Percentiles rank a stretch among this genome's conserved stretches.
Evolutionary conservation across 1,140 invertebrate species (phyloP).

Genomic region (Drosophila baimaii): DNA sequence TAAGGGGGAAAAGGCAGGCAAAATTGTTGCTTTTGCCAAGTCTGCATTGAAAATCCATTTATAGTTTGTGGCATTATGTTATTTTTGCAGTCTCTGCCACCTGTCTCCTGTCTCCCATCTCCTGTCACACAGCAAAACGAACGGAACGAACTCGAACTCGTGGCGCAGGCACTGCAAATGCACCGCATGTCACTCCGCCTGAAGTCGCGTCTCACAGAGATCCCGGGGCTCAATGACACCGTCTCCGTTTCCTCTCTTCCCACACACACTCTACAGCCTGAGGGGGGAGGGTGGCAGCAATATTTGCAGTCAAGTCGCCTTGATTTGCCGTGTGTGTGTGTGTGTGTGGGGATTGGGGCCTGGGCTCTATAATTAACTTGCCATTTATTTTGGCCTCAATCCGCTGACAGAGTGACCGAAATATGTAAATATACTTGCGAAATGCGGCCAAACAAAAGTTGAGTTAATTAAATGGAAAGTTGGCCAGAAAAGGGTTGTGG

Average conservation of each 20-base stretch:
- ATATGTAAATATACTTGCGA: slow-evolving; percentile 1
- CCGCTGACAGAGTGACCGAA: slow-evolving; percentile 28
- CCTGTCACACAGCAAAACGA: slow-evolving; percentile 14
- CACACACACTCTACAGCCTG: background rate
- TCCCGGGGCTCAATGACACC: slow-evolving; percentile 29
- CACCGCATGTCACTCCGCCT: slow-evolving; percentile 47
- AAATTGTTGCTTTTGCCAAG: slow-evolving; percentile 39
- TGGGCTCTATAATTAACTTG: slow-evolving; percentile 37
- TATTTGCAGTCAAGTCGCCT: slow-evolving; percentile 19
- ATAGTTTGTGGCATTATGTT: slow-evolving; percentile 48
- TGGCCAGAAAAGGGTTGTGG: background rate
- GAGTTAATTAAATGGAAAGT: background rate
- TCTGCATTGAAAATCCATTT: slow-evolving; percentile 62
- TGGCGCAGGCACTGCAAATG: slow-evolving; percentile 31
- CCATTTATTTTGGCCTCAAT: slow-evolving; percentile 34
- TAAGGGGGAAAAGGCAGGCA: background rate
- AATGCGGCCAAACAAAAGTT: background rate
- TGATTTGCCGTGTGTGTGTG: slow-evolving; percentile 21
- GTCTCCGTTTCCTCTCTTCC: slow-evolving; percentile 1
- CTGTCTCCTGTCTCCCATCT: slow-evolving; percentile 20
- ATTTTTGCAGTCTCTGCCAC: slow-evolving; percentile 30
- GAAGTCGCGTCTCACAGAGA: slow-evolving; percentile 2
- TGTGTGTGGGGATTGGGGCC: too few relatives aligned
- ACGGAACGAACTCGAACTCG: slow-evolving; percentile 14
- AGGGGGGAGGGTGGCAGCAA: background rate